A percentile compares a stretch with the other conserved stretches of the same genome.
Conservation (phyloP, 2,888 invertebrate species). For the Dugesia japonica region DNA sequence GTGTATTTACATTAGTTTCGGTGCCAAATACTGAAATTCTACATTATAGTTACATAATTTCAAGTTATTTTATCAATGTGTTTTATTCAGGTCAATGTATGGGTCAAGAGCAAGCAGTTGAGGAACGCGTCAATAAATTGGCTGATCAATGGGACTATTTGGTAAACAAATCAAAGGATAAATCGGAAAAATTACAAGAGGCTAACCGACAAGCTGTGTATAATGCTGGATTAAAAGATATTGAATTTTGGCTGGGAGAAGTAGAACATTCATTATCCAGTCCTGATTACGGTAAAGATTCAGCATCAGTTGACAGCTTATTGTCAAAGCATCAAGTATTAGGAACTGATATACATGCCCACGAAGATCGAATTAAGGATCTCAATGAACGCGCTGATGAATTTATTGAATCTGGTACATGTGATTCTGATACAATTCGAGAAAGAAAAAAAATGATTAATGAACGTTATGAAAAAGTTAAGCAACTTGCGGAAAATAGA, state of each 20-base stretch:
- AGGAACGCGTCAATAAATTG: constrained; percentile 55
- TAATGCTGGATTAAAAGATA: constrained; percentile 91
- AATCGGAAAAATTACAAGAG: constrained; percentile 89
- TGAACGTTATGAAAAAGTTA: constrained; percentile 64
- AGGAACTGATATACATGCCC: constrained; percentile 45
- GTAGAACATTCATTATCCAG: constrained; percentile 74
- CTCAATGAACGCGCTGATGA: constrained; percentile 91
- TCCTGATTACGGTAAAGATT: constrained; percentile 90
- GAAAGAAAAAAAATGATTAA: constrained; percentile 86
- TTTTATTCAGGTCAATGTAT: constrained; percentile 64
- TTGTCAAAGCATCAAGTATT: constrained; percentile 61
- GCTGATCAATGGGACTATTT: constrained; percentile 95
- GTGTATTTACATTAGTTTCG: too few species aligned
- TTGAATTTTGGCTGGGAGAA: constrained; percentile 99
- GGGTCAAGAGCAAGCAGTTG: constrained; percentile 90
- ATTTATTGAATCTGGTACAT: constrained; percentile 63
- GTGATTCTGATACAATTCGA: constrained; percentile 77
- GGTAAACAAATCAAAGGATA: constrained; percentile 90
- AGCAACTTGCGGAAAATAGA: constrained; percentile 70
- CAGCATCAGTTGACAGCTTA: constrained; percentile 90
- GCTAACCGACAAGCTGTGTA: constrained; percentile 96
- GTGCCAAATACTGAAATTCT: neutral
- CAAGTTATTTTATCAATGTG: too few species aligned
- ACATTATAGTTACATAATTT: neutral
- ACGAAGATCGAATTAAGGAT: constrained; percentile 52